Base-by-base conservation (phyloP, 2,888 invertebrate species). In the Luffia ferchaultella region DNA sequence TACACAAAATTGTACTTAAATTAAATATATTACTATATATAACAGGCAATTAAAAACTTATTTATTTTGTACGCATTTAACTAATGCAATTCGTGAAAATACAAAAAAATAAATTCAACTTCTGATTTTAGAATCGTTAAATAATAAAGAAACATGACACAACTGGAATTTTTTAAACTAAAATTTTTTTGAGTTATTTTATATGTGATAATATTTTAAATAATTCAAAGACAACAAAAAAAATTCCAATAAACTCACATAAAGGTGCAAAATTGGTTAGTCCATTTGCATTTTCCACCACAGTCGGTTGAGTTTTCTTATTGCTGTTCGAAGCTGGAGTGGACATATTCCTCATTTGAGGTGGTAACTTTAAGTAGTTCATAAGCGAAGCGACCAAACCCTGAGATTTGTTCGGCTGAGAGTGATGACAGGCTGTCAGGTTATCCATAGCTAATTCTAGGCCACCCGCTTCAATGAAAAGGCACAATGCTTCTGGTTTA, bases 211-310 rank as follows among this genome's bases (percentile, higher is more conserved):
- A n/a, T n/a, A n/a, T n/a, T n/a, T n/a, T n/a, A n/a, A n/a, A n/a
- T n/a, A n/a, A n/a, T n/a, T n/a, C n/a, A n/a, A n/a, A n/a, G n/a
- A n/a, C n/a, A n/a, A n/a, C n/a, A n/a, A n/a, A n/a, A n/a, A n/a
- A n/a, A n/a, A n/a, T n/a, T n/a, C n/a, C n/a, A 63, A 53, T 67
- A 64, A 30, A 86, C 72, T 85, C 68, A 86, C 93, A 95, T 40
- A 95, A 86, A 0, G 96, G 96, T 2, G 96, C 96, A 67, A 96
- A 96, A 72, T 97, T 97, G 47, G 94, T 87, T 16, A 96, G 77
- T 2, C 93, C 93, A 60, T 93, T 91, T n/a, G 84, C 76, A 3
- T 87, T 85, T 61, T 94, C 93, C 19, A 87, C 71, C 50, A 82
- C 85, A 12, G 79, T 73, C 50, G 73, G 68, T 54, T 77, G 78